A percentile compares a stretch with the other conserved stretches of the same genome.
Evolutionary conservation across 2,888 invertebrate genomes (phyloP).

Genomic region (Papilio protenor): DNA sequence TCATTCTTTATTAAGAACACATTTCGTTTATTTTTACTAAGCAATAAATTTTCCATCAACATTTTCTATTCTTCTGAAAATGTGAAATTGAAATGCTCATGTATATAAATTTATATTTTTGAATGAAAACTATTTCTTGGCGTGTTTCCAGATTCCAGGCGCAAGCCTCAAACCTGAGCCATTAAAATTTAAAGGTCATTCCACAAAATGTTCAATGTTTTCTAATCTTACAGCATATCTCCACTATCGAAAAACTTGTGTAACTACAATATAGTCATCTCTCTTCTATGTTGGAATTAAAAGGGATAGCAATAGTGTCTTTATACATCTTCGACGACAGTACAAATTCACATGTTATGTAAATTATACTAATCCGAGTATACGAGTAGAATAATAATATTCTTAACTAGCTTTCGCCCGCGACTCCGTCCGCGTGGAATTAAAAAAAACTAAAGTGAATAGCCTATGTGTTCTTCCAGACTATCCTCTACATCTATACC

Average conservation of each 20-base stretch:
- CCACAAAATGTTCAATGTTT: conserved; percentile 8
- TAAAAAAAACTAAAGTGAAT: too few relatives aligned
- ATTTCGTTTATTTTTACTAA: neutral
- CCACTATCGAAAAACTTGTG: neutral
- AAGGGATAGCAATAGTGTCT: neutral
- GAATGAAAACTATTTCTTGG: conserved; percentile 37
- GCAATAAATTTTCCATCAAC: conserved; percentile 20
- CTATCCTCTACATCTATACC: too few relatives aligned
- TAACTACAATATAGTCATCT: neutral
- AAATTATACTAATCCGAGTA: too few relatives aligned
- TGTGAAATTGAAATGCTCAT: conserved; percentile 37
- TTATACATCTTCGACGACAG: too few relatives aligned
- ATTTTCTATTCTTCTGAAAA: conserved; percentile 34
- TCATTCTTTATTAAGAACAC: too few relatives aligned
- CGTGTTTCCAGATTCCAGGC: conserved; percentile 23
- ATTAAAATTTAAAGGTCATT: conserved; percentile 44
- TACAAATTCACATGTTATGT: too few relatives aligned
- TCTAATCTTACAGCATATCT: neutral
- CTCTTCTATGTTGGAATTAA: neutral
- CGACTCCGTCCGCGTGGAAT: too few relatives aligned
- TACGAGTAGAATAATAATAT: too few relatives aligned
- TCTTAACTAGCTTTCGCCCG: too few relatives aligned
- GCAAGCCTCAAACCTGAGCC: conserved; percentile 25
- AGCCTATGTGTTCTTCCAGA: too few relatives aligned
- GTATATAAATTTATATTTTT: conserved; percentile 40